Conservation (phyloP, 1,140 invertebrate genomes). For the Anoplolepis gracilipes region DNA sequence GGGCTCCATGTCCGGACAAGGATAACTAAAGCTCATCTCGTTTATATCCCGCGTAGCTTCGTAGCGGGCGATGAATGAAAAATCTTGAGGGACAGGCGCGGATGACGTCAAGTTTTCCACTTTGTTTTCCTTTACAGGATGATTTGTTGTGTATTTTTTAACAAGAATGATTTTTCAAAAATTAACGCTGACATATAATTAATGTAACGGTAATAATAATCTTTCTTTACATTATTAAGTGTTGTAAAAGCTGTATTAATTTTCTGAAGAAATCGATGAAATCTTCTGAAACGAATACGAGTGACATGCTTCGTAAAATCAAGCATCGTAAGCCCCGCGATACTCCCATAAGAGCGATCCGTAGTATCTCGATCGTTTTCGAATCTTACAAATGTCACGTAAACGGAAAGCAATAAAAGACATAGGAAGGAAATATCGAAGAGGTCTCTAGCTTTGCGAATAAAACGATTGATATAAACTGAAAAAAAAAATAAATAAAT, state of each 20-base stretch:
- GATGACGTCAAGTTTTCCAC: neutral
- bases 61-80: neutral
- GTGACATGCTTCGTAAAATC: slow-evolving; percentile 9
- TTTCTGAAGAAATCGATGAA: neutral
- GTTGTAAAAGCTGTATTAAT: neutral
- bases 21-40: slow-evolving; percentile 61
- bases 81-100: neutral
- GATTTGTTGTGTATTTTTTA: slow-evolving; percentile 1
- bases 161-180: neutral
- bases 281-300: neutral
- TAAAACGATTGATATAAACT: slow-evolving; percentile 25
- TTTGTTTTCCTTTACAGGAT: neutral
- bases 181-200: neutral
- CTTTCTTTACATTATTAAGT: neutral
- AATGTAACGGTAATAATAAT: neutral
- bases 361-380: neutral
- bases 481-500: neutral
- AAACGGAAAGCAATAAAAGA: neutral
- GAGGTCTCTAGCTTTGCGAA: neutral
- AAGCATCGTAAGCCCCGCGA: neutral
- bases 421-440: too few species aligned
- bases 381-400: slow-evolving; percentile 10
- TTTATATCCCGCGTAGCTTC: slow-evolving; percentile 42
- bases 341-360: neutral
- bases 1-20: slow-evolving; percentile 23